Percentiles rank a stretch among this genome's conserved stretches.
phyloP scores from a whole-genome alignment of 92 coral and sea anemone genomes.

The Phenganax marumi region DNA sequence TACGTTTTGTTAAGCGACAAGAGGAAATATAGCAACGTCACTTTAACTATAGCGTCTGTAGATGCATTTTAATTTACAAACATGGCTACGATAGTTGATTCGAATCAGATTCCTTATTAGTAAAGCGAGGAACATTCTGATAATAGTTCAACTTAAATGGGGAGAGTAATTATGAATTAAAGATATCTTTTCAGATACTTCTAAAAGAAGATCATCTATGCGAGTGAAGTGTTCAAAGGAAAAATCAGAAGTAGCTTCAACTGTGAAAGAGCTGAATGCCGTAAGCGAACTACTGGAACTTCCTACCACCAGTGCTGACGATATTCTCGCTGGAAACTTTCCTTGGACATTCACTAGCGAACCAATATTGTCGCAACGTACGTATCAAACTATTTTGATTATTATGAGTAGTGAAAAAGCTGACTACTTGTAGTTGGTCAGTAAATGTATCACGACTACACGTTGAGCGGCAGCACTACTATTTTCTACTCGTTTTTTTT shows the following conservation, averaged over 20 bases:
- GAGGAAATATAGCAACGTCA: background rate
- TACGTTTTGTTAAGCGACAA: too few species aligned
- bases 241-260: background rate
- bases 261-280: background rate
- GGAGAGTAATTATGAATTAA: too few species aligned
- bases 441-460: too few species aligned
- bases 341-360: background rate
- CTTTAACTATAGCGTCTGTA: background rate
- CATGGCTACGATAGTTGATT: too few species aligned
- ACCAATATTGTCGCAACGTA: background rate
- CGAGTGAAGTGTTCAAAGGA: constrained; percentile 11
- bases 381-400: background rate
- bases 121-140: too few species aligned
- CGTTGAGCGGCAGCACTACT: too few species aligned
- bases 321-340: background rate
- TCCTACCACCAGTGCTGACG: constrained; percentile 7
- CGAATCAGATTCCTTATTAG: too few species aligned
- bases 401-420: too few species aligned
- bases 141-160: too few species aligned
- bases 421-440: too few species aligned
- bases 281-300: background rate
- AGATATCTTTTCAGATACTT: background rate
- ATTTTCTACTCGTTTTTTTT: too few species aligned
- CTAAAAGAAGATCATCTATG: constrained; percentile 23
- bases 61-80: background rate